These are phyloP conservation scores for Chrysolina oricalcia DNA, from an alignment of 2,888 invertebrate species.

Conservation along the genomic window DNA sequence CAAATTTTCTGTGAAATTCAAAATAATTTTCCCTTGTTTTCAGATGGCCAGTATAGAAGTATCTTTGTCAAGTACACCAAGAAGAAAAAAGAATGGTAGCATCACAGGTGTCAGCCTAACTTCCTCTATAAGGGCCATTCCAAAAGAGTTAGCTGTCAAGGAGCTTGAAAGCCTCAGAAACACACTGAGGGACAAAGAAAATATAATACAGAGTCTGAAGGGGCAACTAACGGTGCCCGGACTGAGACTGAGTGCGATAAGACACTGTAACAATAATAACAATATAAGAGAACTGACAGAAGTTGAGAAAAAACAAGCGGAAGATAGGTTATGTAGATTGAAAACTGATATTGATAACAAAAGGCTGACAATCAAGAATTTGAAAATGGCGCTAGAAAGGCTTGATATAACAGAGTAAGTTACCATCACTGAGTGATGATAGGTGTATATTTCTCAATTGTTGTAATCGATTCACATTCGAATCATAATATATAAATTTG, in stretches of 20 bases:
- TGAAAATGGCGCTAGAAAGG: slow-evolving; percentile 85
- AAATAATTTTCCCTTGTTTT: slow-evolving; percentile 45
- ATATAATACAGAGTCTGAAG: slow-evolving; percentile 85
- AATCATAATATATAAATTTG: not conserved
- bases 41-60: slow-evolving; percentile 92
- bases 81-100: slow-evolving; percentile 74
- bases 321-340: slow-evolving; percentile 76
- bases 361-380: slow-evolving; percentile 85
- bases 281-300: slow-evolving; percentile 71
- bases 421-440: not conserved
- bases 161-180: slow-evolving; percentile 82
- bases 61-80: slow-evolving; percentile 80
- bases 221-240: slow-evolving; percentile 79
- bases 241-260: slow-evolving; percentile 54
- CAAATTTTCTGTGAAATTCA: not conserved
- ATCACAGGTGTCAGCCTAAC: slow-evolving; percentile 63
- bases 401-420: slow-evolving; percentile 92
- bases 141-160: slow-evolving; percentile 72
- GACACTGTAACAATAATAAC: slow-evolving; percentile 35
- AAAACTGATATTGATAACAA: slow-evolving; percentile 85
- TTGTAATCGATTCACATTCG: too few species aligned
- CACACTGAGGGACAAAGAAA: slow-evolving; percentile 86
- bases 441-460: too few species aligned
- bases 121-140: slow-evolving; percentile 66
- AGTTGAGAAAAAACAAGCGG: slow-evolving; percentile 75